A percentile compares a stretch with the other conserved stretches of the same genome.
phyloP scores from a whole-genome alignment of 2,888 invertebrate species.

The Chironomus tentans region DNA sequence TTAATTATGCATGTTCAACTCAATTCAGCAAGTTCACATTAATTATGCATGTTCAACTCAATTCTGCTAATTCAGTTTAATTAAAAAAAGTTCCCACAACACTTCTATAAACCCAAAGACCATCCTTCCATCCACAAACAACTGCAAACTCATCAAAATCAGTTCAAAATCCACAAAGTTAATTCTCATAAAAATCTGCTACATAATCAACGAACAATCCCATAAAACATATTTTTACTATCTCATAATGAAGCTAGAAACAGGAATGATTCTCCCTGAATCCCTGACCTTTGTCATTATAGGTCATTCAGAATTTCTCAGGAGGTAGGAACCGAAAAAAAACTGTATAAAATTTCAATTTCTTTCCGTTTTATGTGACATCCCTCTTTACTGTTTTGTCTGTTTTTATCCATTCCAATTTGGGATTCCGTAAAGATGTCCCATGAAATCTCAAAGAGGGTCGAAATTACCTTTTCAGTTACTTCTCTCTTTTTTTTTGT shows the following conservation, averaged over 20 bases:
- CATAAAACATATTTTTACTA: neutral
- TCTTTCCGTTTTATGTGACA: neutral
- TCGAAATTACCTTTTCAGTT: slow-evolving; percentile 18
- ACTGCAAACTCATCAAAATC: no score
- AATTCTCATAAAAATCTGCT: neutral
- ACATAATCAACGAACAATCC: neutral
- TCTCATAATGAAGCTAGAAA: neutral
- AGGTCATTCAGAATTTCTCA: slow-evolving; percentile 21
- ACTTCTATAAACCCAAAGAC: no score
- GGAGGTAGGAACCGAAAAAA: neutral
- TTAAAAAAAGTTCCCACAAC: no score
- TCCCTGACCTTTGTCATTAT: slow-evolving; percentile 25
- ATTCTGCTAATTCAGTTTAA: no score
- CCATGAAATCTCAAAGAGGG: neutral
- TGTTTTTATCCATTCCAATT: neutral
- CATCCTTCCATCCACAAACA: no score
- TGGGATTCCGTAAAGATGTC: neutral
- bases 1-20: no score
- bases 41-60: no score
- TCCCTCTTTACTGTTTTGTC: no score
- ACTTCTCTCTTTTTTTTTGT: neutral
- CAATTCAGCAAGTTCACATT: no score
- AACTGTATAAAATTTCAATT: slow-evolving; percentile 20
- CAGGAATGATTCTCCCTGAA: neutral
- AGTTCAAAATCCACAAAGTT: neutral